phyloP scores from a whole-genome alignment of 2,113 vertebrate genomes.

The Psilopogon haemacephalus region DNA sequence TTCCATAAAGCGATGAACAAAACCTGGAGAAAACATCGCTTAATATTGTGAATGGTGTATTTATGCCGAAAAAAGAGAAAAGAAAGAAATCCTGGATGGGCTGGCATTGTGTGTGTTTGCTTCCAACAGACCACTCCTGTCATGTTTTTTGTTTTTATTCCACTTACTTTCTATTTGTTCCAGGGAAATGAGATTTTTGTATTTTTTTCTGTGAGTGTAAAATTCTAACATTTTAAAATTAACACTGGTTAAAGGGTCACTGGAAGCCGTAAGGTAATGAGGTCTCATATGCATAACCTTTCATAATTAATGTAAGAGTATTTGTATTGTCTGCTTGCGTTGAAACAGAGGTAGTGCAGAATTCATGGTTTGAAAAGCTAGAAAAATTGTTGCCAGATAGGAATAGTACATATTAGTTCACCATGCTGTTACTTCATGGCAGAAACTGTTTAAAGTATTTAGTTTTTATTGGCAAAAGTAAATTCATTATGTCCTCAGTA shows the following conservation, averaged over 20 bases:
- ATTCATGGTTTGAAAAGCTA: constrained; percentile 37
- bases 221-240: constrained; percentile 16
- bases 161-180: neutral
- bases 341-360: constrained; percentile 52
- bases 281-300: constrained; percentile 24
- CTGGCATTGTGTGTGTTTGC: neutral
- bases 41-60: neutral
- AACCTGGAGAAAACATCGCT: neutral
- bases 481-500: constrained; percentile 67
- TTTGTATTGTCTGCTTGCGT: constrained; percentile 48
- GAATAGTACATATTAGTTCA: neutral
- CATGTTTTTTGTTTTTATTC: constrained; percentile 25
- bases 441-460: constrained; percentile 61
- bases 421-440: constrained; percentile 32
- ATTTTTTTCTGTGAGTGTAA: neutral
- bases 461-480: constrained; percentile 68
- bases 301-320: constrained; percentile 50
- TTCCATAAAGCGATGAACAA: neutral
- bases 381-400: neutral
- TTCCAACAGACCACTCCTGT: neutral
- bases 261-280: constrained; percentile 8
- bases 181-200: neutral
- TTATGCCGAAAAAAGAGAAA: constrained; percentile 12
- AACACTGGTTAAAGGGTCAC: constrained; percentile 4
- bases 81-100: neutral